Evolutionary conservation across 2,113 vertebrate genomes (phyloP), one percentile per base, ranked within the genome.

Genomic region (Alethe castanea): DNA sequence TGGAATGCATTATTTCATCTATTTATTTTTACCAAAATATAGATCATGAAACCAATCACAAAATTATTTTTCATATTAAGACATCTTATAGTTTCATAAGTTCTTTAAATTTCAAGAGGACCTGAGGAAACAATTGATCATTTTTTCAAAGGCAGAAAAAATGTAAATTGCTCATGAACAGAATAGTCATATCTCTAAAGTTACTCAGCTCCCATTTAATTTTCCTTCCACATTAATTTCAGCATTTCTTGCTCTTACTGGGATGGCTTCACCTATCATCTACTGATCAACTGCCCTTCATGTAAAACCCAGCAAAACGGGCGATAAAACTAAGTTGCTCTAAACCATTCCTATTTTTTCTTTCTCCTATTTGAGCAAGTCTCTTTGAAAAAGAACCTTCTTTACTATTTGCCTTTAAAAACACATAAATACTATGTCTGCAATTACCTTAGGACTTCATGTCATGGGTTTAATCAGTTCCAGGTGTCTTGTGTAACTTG

Each of bases 341-440:
- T 13, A 64, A 76, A 38, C 3, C 5, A 60, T 48, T 60, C 14
- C 33, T 44, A 1, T 13, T 47, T 31, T 60, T n/a, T 2, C 4
- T 40, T 80, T 71, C 13, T 2, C 11, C 17, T 35, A 35, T 26
- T 50, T 52, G 29, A 88, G 29, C 0, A 25, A 38, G 42, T 19
- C 14, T 53, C 40, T 38, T 36, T 23, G 33, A 35, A 60, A 88
- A 67, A 72, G 3, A 72, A 83, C 29, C 8, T 59, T 70, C 19
- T 61, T 83, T 36, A 54, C 6, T 15, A 28, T 47, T 50, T 61
- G 11, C 14, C 17, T 66, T 62, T 66, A 59, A 61, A 53, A 50
- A n/a, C 6, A 38, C 0, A 2, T 3, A 16, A 2, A 19, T 25
- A 19, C 2, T 5, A 4, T 19, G 2, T 2, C 4, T 17, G 4